Evolutionary conservation across 2,113 vertebrate species (phyloP), one percentile per base, ranked within the genome.

Genomic region (Oryzias curvinotus): DNA sequence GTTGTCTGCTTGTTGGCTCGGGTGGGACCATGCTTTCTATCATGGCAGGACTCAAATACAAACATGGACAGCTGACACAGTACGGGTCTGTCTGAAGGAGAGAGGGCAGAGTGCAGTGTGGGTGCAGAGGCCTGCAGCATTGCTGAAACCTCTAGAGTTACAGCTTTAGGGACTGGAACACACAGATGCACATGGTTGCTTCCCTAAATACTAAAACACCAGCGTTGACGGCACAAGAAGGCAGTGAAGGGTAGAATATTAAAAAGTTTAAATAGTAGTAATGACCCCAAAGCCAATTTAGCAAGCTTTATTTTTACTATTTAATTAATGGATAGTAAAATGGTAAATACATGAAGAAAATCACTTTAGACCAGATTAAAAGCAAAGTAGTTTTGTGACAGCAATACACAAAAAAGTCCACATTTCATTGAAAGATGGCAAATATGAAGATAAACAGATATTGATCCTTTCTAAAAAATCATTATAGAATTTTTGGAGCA

Each of bases 41-140:
- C 81, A 71, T 72, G 82, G 80, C 89, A 91, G 19, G 85, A 90
- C 78, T 89, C 85, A 91, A 89, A 90, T 75, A 92, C 82, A 91
- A 90, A 85, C 63, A 91, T 65, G 58, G 56, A 85, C 45, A 88
- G 49, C n/a, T 68, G 78, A 79, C 89, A 91, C 75, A 50, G 80
- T 67, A 78, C 78, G 53, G 73, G 73, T 47, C 73, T 86, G 81
- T 90, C 89, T 91, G 87, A 81, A 60, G 80, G 75, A 82, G 86
- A 88, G 77, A 90, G 65, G 60, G 75, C 51, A 73, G 61, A 75
- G 80, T 13, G 61, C 47, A 57, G 62, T 57, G 59, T 84, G 62
- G 66, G 51, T 57, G 66, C 70, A 73, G 72, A 78, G 76, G 56
- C 52, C 46, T 19, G 5, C 36, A 16, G 41, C 36, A 52, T 15